Evolutionary conservation across 2,888 invertebrate genomes (phyloP), one percentile per base, ranked within the genome.

Genomic region (Andrena minutula): DNA sequence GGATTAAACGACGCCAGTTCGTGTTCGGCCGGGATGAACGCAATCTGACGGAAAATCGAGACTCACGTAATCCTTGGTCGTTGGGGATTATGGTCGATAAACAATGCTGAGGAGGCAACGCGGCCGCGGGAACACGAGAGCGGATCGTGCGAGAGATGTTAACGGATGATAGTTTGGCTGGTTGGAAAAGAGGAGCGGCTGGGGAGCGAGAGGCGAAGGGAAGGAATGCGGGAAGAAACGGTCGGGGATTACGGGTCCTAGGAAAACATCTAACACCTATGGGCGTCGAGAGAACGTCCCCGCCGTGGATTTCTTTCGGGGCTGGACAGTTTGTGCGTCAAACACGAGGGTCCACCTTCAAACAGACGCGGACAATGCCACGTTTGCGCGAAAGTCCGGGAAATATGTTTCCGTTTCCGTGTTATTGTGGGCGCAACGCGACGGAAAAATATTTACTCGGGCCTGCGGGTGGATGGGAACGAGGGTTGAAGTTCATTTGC

Each of bases 31-130:
- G 4, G 60, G 58, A 68, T 10, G 66, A 63, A 64, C 79, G 83
- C 82, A 89, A 90, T 91, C 90, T 88, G 73, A 82, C 72, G 86
- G 87, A 89, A 89, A 91, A 91, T 90, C 89, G 86, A 89, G 87
- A 86, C 87, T 84, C 84, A 71, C 86, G 84, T 91, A 91, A 91
- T 90, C 90, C 90, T 70, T 68, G 71, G 82, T 56, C 51, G 76
- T 79, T 49, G 60, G 66, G 89, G 90, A 91, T 92, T 91, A 92
- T 76, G 75, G 35, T 60, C 72, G 87, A 89, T 90, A 91, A 92
- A 90, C 90, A 91, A 90, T 83, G 82, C 81, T 80, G 66, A 65
- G 58, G 75, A 65, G 64, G 71, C 77, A 60, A 68, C 68, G 58
- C 68, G 61, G 49, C 66, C 64, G 64, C 80, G 53, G 66, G 82